phyloP scores from a whole-genome alignment of 2,113 vertebrate genomes.

The Hippopotamus amphibius region DNA sequence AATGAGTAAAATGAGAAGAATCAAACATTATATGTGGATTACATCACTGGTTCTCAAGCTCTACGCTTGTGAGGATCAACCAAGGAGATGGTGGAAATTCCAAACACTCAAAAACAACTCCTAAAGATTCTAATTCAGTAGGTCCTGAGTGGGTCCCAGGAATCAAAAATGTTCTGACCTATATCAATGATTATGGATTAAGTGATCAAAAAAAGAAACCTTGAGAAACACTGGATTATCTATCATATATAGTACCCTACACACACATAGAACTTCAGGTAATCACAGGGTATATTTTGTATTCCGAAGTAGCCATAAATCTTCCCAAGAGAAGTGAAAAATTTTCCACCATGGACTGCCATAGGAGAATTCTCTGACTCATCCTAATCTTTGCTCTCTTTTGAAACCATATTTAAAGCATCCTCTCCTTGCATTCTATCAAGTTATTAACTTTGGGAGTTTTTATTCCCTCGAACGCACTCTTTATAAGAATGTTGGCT shows the following conservation, averaged over 20 bases:
- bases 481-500: background rate
- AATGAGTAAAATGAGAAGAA: constrained; percentile 21
- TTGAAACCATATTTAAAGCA: constrained; percentile 24
- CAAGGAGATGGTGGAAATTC: background rate
- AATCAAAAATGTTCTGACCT: background rate
- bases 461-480: constrained; percentile 22
- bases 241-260: background rate
- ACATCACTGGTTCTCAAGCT: background rate
- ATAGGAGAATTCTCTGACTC: background rate
- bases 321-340: background rate
- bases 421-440: background rate
- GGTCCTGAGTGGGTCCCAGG: background rate
- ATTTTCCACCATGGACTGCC: background rate
- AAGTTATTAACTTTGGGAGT: constrained; percentile 44
- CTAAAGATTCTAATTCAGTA: background rate
- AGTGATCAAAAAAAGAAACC: background rate
- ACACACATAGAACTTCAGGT: background rate
- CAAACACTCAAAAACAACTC: background rate
- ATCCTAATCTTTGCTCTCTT: background rate
- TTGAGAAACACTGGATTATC: background rate
- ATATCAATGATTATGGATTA: background rate
- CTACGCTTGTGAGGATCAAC: background rate
- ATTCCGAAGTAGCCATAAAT: background rate
- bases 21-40: background rate
- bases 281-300: background rate